phyloP scores from a whole-genome alignment of 1,140 invertebrate genomes.

The Drosophila bifasciata region DNA sequence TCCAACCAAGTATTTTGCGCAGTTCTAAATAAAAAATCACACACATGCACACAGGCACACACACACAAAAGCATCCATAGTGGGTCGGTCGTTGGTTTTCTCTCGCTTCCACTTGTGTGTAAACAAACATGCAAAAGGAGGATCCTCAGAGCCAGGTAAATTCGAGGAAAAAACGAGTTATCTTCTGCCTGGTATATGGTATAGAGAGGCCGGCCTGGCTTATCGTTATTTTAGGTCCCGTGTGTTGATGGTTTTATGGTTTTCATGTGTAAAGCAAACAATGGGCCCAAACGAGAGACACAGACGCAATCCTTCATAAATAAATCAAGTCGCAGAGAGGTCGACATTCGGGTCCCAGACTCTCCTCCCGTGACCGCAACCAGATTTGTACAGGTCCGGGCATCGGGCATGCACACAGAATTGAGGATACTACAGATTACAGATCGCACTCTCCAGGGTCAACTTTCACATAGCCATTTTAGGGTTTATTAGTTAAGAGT shows the following conservation, averaged over 20 bases:
- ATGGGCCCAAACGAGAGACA: slow-evolving; percentile 26
- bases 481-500: slow-evolving; percentile 63
- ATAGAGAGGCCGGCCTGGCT: slow-evolving; percentile 20
- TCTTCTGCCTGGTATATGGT: slow-evolving; percentile 4
- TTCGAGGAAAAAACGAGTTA: slow-evolving; percentile 56
- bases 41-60: too few relatives aligned
- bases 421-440: neutral
- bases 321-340: slow-evolving; percentile 52
- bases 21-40: too few relatives aligned
- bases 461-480: slow-evolving; percentile 61
- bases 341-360: too few relatives aligned
- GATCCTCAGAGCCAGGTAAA: slow-evolving; percentile 42
- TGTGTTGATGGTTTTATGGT: slow-evolving; percentile 67
- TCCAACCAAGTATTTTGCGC: too few relatives aligned
- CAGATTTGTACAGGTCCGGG: slow-evolving; percentile 21
- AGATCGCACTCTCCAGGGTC: slow-evolving; percentile 4
- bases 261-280: slow-evolving; percentile 66
- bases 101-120: too few relatives aligned
- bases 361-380: slow-evolving; percentile 41
- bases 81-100: too few relatives aligned
- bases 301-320: slow-evolving; percentile 70
- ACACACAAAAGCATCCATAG: too few relatives aligned
- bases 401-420: slow-evolving; percentile 35
- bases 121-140: too few relatives aligned
- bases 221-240: slow-evolving; percentile 46